These are phyloP conservation scores for Rousettus leschenaultii DNA, from an alignment of 2,113 vertebrate genomes.

Conservation along the genomic window DNA sequence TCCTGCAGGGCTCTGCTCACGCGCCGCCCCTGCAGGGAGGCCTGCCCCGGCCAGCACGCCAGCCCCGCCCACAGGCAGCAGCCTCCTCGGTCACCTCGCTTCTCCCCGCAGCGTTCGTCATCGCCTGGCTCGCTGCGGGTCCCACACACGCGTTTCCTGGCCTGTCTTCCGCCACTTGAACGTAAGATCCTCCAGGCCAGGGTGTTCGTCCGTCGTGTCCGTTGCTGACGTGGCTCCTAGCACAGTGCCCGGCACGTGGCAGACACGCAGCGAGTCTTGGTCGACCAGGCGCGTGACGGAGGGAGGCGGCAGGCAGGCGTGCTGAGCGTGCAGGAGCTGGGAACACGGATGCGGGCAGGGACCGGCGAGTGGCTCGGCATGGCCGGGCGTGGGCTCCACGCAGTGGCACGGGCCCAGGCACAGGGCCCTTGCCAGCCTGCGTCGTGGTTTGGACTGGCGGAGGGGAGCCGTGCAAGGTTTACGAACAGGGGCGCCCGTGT, in stretches of 20 bases:
- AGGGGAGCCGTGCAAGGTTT: neutral
- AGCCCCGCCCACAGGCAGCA: accelerated
- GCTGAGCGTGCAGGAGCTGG: neutral
- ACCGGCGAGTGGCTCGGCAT: accelerated
- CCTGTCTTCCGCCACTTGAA: neutral
- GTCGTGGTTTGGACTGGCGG: neutral
- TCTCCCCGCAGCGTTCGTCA: neutral
- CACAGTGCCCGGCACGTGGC: neutral
- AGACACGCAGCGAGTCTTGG: neutral
- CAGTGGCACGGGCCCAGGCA: neutral
- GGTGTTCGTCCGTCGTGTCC: neutral
- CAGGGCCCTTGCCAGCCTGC: accelerated
- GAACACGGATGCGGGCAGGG: accelerated
- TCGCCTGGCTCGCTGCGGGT: accelerated
- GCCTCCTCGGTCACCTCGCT: neutral
- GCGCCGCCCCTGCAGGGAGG: neutral
- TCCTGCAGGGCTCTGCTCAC: neutral
- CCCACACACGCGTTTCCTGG: neutral
- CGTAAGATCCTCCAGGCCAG: neutral
- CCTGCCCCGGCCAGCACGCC: neutral
- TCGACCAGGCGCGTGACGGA: neutral
- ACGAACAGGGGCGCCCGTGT: accelerated
- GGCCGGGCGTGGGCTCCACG: neutral
- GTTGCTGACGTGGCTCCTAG: neutral
- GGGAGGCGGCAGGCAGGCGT: neutral